Conservation (phyloP, 2,888 invertebrate species). For the Tipula vernalis region DNA sequence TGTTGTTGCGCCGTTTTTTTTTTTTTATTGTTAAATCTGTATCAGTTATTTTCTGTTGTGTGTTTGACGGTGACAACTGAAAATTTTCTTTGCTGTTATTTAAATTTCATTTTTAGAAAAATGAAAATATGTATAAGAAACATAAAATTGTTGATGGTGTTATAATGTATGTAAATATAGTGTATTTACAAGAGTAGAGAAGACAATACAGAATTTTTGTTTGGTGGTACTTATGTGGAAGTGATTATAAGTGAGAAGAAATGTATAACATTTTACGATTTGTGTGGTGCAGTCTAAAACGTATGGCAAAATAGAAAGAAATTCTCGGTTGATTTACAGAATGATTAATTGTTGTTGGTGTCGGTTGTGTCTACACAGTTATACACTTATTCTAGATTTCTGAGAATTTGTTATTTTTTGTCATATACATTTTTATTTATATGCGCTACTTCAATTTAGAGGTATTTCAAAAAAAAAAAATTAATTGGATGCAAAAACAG, state of each 20-base stretch:
- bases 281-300: background rate
- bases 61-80: background rate
- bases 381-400: background rate
- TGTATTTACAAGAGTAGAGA: background rate
- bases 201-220: background rate
- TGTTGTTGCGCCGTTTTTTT: background rate
- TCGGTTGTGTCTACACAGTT: background rate
- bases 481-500: background rate
- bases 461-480: background rate
- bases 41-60: background rate
- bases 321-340: background rate
- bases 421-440: background rate
- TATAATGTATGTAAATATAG: background rate
- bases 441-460: background rate
- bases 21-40: background rate
- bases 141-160: background rate
- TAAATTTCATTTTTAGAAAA: background rate
- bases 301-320: background rate
- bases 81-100: background rate
- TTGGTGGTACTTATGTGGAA: background rate
- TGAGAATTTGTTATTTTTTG: background rate
- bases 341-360: background rate
- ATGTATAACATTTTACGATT: background rate
- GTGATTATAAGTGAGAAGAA: background rate
- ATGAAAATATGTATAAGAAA: background rate